These are phyloP conservation scores for Diadegma fenestrale DNA, from an alignment of 2,888 invertebrate genomes.

Conservation along the genomic window DNA sequence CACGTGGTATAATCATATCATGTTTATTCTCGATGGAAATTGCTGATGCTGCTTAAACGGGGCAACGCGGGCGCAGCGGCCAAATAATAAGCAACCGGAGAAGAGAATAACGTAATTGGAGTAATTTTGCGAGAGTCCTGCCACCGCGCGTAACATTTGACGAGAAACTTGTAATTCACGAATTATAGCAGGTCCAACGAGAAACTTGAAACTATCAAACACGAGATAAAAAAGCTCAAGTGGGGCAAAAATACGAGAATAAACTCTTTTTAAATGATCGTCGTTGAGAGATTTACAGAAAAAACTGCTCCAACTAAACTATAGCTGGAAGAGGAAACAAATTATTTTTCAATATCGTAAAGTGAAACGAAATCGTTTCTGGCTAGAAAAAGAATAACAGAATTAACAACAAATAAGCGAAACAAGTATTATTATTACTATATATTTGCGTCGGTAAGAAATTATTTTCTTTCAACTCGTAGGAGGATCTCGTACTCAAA, in stretches of 20 bases:
- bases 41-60: slow-evolving; percentile 70
- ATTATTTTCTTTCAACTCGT: slow-evolving; percentile 42
- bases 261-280: slow-evolving; percentile 51
- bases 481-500: slow-evolving; percentile 53
- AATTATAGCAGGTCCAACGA: too few relatives aligned
- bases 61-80: slow-evolving; percentile 60
- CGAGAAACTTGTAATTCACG: slow-evolving; percentile 29
- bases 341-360: slow-evolving; percentile 68
- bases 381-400: slow-evolving; percentile 47
- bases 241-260: too few relatives aligned
- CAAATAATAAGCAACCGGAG: slow-evolving; percentile 53
- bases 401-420: slow-evolving; percentile 15
- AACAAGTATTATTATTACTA: slow-evolving; percentile 25
- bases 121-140: slow-evolving; percentile 75
- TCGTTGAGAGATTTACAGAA: slow-evolving; percentile 36
- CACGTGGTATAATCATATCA: slow-evolving; percentile 79
- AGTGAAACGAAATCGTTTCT: slow-evolving; percentile 54
- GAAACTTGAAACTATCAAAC: too few relatives aligned
- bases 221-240: too few relatives aligned
- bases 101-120: slow-evolving; percentile 28
- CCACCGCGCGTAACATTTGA: slow-evolving; percentile 47
- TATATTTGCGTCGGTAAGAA: slow-evolving; percentile 37
- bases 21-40: slow-evolving; percentile 77
- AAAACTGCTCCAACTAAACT: slow-evolving; percentile 58
- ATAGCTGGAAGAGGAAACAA: slow-evolving; percentile 46